phyloP scores from a whole-genome alignment of 1,140 invertebrate genomes.

The Schlechtendalia chinensis region DNA sequence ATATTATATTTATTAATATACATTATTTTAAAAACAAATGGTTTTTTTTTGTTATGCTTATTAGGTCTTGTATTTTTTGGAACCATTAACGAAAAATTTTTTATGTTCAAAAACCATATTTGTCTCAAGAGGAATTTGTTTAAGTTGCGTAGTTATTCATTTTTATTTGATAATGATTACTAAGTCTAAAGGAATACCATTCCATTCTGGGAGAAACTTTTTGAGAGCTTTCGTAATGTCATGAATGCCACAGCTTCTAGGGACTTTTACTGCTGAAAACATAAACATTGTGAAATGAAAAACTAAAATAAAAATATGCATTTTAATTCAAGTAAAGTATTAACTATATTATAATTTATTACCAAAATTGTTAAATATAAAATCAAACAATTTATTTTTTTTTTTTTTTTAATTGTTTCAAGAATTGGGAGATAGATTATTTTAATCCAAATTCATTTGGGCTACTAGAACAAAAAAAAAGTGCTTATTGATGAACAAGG shows the following conservation, averaged over 20 bases:
- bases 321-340: conserved; percentile 77
- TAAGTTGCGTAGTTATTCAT: conserved; percentile 91
- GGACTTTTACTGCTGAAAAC: conserved; percentile 80
- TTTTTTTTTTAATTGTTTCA: conserved; percentile 54
- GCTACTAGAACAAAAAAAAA: conserved; percentile 71
- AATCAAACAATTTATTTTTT: neutral
- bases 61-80: conserved; percentile 74
- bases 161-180: conserved; percentile 93
- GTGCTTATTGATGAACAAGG: conserved; percentile 57
- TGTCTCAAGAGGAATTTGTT: conserved; percentile 88
- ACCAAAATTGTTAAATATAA: conserved; percentile 28
- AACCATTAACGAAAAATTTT: conserved; percentile 65
- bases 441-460: conserved; percentile 88
- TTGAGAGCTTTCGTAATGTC: conserved; percentile 81
- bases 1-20: too few species aligned
- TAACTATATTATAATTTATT: neutral
- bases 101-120: conserved; percentile 79
- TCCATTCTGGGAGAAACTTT: conserved; percentile 83
- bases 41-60: conserved; percentile 52
- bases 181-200: conserved; percentile 65
- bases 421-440: conserved; percentile 95
- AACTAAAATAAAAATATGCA: conserved; percentile 73
- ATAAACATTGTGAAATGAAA: conserved; percentile 67
- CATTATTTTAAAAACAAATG: neutral
- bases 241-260: conserved; percentile 88